Evolutionary conservation across 2,888 invertebrate genomes (phyloP), one percentile per base, ranked within the genome.

Genomic region (Ligdia adustata): DNA sequence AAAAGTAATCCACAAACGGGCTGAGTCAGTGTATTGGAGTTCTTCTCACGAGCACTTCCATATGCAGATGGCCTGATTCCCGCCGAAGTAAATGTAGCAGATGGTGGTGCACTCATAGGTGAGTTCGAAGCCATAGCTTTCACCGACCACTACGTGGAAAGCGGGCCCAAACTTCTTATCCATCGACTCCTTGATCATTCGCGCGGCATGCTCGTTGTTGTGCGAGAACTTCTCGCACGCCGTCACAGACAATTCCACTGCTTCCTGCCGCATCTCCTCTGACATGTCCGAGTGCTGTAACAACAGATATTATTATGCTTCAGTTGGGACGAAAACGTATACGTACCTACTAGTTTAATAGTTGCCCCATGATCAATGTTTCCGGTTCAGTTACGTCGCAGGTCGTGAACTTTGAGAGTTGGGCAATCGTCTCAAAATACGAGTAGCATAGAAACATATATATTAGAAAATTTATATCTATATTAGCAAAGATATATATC

Each of bases 101-200:
- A 97, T 92, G 62, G 95, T 95, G 75, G 95, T 96, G 49, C 95
- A 94, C 88, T 98, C 97, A 78, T 97, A 97, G 1, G 97, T 96
- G 51, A 98, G 93, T 80, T 97, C 97, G 82, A 97, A 97, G 31
- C 98, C 98, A 85, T 94, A 98, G 48, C 96, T 97, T 91, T 99
- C 98, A 3, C 99, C 99, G 2, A 99, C 95, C 0, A 98, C 95
- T n/a, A 95, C 97, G 83, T 98, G 97, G 93, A 98, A 98, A 48
- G 97, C 95, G 0, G 97, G 94, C 2, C 98, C 98, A 81, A 97
- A 98, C 79, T 97, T 97, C 84, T 97, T 98, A 84, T 99, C 99
- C 95, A 99, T 94, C 31, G 94, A 93, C 68, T 99, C 98, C 85
- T 99, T 99, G 42, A 99, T 97, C 92, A 96, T 94, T 63, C 93